A percentile compares a stretch with the other conserved stretches of the same genome.
phyloP scores from a whole-genome alignment of 1,140 invertebrate species.

The Macrotrachela quadricornifera region DNA sequence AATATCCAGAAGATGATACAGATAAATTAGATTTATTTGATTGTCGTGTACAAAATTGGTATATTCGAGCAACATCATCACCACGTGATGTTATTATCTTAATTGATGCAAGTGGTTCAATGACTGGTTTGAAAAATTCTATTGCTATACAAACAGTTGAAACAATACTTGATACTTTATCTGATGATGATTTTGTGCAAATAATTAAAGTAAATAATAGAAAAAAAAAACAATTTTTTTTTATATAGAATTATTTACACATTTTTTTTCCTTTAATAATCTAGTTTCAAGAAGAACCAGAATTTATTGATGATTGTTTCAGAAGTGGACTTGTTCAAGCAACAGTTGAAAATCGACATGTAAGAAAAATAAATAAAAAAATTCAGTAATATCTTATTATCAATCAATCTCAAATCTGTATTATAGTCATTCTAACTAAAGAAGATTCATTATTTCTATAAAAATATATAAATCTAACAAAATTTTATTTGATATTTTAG shows the following conservation, averaged over 20 bases:
- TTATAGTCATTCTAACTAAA: no score
- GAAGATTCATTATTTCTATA: no score
- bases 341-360: constrained; percentile 60
- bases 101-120: constrained; percentile 82
- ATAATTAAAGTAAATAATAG: constrained; percentile 44
- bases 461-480: background rate
- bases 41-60: constrained; percentile 31
- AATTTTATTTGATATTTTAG: background rate
- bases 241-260: no score
- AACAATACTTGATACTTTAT: constrained; percentile 75
- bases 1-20: background rate
- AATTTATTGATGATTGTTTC: constrained; percentile 45
- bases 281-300: constrained; percentile 25
- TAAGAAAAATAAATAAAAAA: constrained; percentile 22
- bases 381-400: background rate
- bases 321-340: constrained; percentile 58
- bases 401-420: no score
- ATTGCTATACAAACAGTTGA: constrained; percentile 75
- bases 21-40: constrained; percentile 4
- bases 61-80: constrained; percentile 84
- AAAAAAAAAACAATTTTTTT: no score
- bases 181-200: constrained; percentile 90
- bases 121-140: constrained; percentile 72
- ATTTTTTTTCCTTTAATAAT: no score
- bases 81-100: constrained; percentile 91